Base-by-base conservation (phyloP, 1,140 invertebrate genomes). In the Calliopsis andreniformis region DNA sequence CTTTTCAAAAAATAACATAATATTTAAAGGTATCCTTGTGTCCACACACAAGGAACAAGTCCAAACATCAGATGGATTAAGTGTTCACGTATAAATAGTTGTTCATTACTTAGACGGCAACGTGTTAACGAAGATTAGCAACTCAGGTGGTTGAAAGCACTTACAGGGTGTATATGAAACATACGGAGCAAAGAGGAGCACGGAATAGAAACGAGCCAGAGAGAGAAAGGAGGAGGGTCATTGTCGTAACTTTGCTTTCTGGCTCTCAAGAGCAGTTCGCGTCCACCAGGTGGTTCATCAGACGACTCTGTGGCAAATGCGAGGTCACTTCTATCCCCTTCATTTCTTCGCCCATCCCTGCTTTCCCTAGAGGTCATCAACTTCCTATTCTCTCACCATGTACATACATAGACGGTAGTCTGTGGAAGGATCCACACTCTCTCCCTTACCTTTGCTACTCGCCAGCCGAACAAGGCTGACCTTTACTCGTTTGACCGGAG, bases 401-500 rank as follows among this genome's bases (percentile, higher is more conserved):
- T 10, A 39, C n/a, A n/a, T n/a, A n/a, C n/a, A n/a, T n/a, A n/a
- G n/a, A n/a, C n/a, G n/a, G n/a, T n/a, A n/a, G n/a, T 61, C 68
- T 51, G 56, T 42, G 47, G 32, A 25, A 45, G n/a, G 43, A 51
- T 23, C 73, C 45, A 43, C 43, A 62, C 67, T 49, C 59, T 58
- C 72, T 6, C 32, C 42, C 23, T 49, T 68, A 42, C 64, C 28
- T 30, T n/a, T 25, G 16, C 2, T 23, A 12, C 43, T 35, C 32
- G 7, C 39, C 20, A 43, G 30, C 20, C 76, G 51, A 66, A 82
- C 79, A 80, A 78, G 66, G 51, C 56, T 59, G 77, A 78, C 83
- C 75, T 83, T 78, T 83, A 78, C 78, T 59, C 70, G 75, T 85
- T 85, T 83, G 81, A 78, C 81, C 75, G 78, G 61, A 80, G 69